These are phyloP conservation scores for Rhea americana DNA, from an alignment of 2,113 vertebrate species.

Conservation along the genomic window DNA sequence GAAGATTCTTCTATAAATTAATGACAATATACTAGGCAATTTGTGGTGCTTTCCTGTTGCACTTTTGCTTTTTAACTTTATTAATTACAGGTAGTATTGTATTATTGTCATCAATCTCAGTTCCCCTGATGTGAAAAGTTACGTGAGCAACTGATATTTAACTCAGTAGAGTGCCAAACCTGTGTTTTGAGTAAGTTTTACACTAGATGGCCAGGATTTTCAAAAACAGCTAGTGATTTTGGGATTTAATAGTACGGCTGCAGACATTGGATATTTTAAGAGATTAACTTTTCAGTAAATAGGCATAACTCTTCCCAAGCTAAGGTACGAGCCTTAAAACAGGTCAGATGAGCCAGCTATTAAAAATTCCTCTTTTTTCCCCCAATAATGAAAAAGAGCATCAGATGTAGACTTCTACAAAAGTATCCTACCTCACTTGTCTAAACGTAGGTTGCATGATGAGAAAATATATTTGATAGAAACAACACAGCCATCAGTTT, in stretches of 20 bases:
- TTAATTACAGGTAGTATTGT: neutral
- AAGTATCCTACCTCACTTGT: neutral
- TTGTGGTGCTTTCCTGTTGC: neutral
- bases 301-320: neutral
- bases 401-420: neutral
- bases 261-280: neutral
- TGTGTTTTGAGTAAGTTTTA: neutral
- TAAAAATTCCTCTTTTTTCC: rapidly evolving
- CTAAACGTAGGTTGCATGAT: neutral
- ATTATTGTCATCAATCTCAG: neutral
- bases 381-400: neutral
- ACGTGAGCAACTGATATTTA: neutral
- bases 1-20: neutral
- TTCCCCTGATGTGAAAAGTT: neutral
- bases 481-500: neutral
- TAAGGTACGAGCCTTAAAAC: neutral
- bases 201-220: neutral
- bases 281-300: neutral
- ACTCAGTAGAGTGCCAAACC: neutral
- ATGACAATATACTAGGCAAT: neutral
- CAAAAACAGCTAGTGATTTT: neutral
- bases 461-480: neutral
- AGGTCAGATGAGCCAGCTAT: neutral
- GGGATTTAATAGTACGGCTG: neutral
- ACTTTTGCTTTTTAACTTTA: neutral